Evolutionary conservation across 35 echinoderm and acorn worm species (phyloP).

Genomic region (Ptychodera flava): DNA sequence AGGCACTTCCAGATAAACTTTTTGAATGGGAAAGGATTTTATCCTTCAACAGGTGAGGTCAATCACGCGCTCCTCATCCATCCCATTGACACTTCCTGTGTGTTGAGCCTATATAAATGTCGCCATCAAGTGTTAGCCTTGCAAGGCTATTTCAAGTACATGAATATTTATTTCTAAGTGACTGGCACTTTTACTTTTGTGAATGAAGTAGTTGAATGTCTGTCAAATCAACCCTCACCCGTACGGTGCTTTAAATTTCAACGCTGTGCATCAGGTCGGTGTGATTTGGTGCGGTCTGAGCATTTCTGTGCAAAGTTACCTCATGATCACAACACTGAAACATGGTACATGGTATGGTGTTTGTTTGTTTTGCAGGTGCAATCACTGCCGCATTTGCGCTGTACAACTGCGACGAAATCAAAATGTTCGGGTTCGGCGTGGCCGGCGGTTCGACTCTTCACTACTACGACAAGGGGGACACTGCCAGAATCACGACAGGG

Average conservation of each 20-base stretch:
- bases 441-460: conserved; percentile 9
- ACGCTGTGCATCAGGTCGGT: too few relatives aligned
- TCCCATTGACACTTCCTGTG: too few relatives aligned
- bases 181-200: background rate
- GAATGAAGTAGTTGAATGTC: background rate
- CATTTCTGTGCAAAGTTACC: background rate
- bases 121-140: too few relatives aligned
- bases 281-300: background rate
- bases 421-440: conserved; percentile 29
- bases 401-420: conserved; percentile 35
- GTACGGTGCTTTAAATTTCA: too few relatives aligned
- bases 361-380: background rate
- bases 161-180: too few relatives aligned
- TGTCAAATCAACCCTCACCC: background rate
- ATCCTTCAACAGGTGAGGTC: background rate
- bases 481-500: background rate
- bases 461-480: conserved; percentile 23
- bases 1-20: background rate
- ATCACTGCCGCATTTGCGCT: background rate
- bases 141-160: too few relatives aligned
- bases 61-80: too few relatives aligned
- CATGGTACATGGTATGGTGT: background rate
- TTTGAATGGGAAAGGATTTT: background rate
- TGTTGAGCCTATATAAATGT: too few relatives aligned
- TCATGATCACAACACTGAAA: background rate